Evolutionary conservation across 2,113 vertebrate species (phyloP), one percentile per base, ranked within the genome.

Genomic region (Cepphus grylle): DNA sequence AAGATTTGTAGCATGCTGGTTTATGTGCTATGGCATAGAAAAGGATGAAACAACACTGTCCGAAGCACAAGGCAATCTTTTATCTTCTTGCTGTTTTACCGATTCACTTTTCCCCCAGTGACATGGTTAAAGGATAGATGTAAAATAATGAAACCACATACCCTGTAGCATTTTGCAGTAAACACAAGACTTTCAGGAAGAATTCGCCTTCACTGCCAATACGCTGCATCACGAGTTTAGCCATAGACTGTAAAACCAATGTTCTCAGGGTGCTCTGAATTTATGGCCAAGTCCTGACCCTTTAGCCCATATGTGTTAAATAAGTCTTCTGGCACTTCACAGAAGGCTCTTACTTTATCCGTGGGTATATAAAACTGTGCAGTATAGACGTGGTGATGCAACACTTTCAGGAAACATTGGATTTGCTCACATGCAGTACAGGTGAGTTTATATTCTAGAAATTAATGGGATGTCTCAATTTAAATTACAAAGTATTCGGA

Each of bases 171-270:
- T 62, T 94, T 55, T 81, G 30, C 69, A 91, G 49, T 11, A 58
- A 88, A 62, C 76, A 83, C 34, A 52, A 61, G 67, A 81, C 34
- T 89, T 94, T 52, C 67, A 73, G 91, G 76, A 91, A 93, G 43
- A 69, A 73, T 61, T 58, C 83, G 32, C 43, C 58, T n/a, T 76
- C 40, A 6, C 36, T 90, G 71, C 29, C 95, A 91, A 69, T n/a
- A 47, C n/a, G 36, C 45, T 66, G 80, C 56, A 81, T 34, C 12
- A 8, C 27, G 1, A 11, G 42, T 63, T 79, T 59, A 72, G 43
- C 43, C 71, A 55, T 0, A 0, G 34, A 14, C 40, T 6, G 4
- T 43, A 87, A 92, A 92, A 49, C 2, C n/a, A 76, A 2, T 9
- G 43, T 38, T 63, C 66, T 71, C 71, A n/a, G 49, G 26, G 13